Conservation (phyloP, 2,888 invertebrate species). For the Drosophila subsilvestris region DNA sequence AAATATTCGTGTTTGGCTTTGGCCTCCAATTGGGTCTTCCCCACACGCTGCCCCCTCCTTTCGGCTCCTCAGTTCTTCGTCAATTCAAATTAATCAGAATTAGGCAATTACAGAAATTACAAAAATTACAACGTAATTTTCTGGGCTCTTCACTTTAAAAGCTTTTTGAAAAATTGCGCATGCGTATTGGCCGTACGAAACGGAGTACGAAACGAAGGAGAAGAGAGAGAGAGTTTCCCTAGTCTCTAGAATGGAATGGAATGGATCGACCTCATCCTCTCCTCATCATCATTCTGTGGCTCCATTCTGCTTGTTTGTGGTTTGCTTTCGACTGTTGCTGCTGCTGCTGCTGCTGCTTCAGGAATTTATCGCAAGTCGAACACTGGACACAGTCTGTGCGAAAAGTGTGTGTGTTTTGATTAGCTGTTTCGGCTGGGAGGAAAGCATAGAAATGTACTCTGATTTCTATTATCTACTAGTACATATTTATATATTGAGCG, state of each 20-base stretch:
- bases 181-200: constrained; percentile 61
- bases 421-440: not conserved
- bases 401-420: constrained; percentile 9
- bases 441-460: too few relatives aligned
- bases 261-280: not conserved
- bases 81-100: constrained; percentile 83
- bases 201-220: not conserved
- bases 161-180: constrained; percentile 79
- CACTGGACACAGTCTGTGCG: constrained; percentile 31
- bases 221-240: not conserved
- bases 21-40: constrained; percentile 45
- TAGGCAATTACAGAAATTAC: constrained; percentile 84
- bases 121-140: constrained; percentile 83
- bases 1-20: constrained; percentile 33
- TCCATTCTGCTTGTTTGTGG: constrained; percentile 52
- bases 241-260: not conserved
- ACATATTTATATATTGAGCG: too few relatives aligned
- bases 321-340: constrained; percentile 16
- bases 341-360: constrained; percentile 26
- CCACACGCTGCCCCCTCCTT: not conserved
- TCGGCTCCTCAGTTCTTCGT: constrained; percentile 41
- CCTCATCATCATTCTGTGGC: not conserved
- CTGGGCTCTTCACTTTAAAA: constrained; percentile 74
- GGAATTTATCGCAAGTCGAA: constrained; percentile 59
- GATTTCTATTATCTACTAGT: too few relatives aligned